A percentile compares a stretch with the other conserved stretches of the same genome.
These are phyloP conservation scores for Diaphora mendica DNA, from an alignment of 2,888 invertebrate genomes.

Conservation along the genomic window DNA sequence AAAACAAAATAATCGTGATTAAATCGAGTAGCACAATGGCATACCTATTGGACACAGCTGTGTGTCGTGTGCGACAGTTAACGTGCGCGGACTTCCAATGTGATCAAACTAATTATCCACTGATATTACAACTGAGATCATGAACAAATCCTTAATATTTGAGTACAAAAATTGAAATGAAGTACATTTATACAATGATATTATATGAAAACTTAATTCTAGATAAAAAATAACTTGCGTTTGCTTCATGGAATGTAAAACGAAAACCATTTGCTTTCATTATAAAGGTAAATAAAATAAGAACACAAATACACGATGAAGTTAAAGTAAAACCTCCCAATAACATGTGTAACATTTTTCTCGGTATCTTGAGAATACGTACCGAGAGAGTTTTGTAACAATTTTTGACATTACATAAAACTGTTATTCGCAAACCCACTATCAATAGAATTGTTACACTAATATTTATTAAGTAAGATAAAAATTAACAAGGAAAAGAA, in stretches of 20 bases:
- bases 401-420: neutral
- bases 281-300: neutral
- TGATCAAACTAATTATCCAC: neutral
- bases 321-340: neutral
- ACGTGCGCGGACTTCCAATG: neutral
- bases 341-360: neutral
- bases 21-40: neutral
- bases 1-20: constrained; percentile 1
- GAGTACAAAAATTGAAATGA: neutral
- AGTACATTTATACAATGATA: neutral
- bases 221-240: neutral
- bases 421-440: neutral
- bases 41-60: neutral
- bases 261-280: neutral
- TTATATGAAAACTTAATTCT: neutral
- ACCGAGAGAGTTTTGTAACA: neutral
- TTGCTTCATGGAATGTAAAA: neutral
- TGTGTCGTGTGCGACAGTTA: neutral
- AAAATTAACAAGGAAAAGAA: no score
- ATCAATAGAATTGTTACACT: no score
- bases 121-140: neutral
- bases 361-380: neutral
- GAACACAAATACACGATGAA: neutral
- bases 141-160: neutral
- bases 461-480: no score